Conservation (phyloP, 2,797 vertebrate genomes). For the Hydrocynus forskahlii region DNA sequence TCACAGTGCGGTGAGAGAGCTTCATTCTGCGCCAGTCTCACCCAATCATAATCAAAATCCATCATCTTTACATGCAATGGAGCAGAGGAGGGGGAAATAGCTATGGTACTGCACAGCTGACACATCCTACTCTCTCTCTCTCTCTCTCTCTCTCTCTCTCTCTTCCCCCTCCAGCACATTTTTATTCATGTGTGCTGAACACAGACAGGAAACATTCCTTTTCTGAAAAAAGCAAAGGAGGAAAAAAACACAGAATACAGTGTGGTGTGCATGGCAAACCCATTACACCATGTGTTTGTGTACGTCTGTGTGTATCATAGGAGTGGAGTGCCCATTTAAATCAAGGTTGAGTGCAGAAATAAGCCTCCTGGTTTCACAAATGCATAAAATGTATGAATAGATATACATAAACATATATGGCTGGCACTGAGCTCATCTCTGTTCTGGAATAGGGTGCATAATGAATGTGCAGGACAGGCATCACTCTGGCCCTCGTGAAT, state of each 20-base stretch:
- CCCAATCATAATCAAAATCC: constrained; percentile 51
- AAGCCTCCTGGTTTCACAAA: constrained; percentile 6
- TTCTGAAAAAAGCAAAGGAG: background rate
- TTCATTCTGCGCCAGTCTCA: constrained; percentile 41
- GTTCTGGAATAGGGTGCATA: background rate
- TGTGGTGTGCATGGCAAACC: constrained; percentile 12
- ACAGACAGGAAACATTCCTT: constrained; percentile 25
- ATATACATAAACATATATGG: constrained; percentile 28
- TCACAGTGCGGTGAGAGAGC: constrained; percentile 29
- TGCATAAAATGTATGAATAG: constrained; percentile 24
- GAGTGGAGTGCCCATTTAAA: constrained; percentile 28
- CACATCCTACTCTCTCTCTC: constrained; percentile 5
- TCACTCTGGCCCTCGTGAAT: background rate
- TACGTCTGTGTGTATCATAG: constrained; percentile 14
- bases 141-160: background rate
- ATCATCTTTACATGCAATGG: constrained; percentile 41
- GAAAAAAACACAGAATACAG: constrained; percentile 15
- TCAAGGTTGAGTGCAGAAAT: constrained; percentile 22
- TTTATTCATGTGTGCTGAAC: constrained; percentile 24
- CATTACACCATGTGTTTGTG: constrained; percentile 8
- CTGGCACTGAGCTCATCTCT: background rate
- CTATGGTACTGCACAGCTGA: constrained; percentile 33
- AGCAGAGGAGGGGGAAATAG: constrained; percentile 23
- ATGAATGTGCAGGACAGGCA: constrained; percentile 14
- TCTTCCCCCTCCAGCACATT: constrained; percentile 10